Conservation (phyloP, 2,113 vertebrate species). For the Dryoscopus gambensis region DNA sequence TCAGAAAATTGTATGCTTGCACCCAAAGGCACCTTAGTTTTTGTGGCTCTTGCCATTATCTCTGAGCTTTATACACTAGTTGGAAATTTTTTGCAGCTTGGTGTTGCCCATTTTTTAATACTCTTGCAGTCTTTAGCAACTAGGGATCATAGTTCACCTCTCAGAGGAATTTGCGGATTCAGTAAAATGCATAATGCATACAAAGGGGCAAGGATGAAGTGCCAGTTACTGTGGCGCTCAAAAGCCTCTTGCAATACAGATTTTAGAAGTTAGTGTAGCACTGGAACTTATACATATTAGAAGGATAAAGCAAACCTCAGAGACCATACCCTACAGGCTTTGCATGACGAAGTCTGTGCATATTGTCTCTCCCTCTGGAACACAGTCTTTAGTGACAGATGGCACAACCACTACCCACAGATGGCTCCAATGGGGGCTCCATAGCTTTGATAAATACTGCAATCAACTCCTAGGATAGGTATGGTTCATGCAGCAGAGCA, state of each 20-base stretch:
- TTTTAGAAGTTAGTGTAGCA: background rate
- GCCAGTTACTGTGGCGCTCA: background rate
- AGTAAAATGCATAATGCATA: background rate
- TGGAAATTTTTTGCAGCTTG: background rate
- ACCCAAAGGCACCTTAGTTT: background rate
- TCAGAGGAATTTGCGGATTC: background rate
- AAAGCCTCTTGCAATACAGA: background rate
- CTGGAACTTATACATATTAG: background rate
- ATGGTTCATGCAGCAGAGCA: background rate
- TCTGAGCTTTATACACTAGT: background rate
- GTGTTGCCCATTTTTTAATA: background rate
- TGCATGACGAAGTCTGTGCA: background rate
- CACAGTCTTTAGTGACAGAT: conserved; percentile 40
- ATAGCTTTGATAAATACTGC: conserved; percentile 64
- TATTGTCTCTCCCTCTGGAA: conserved; percentile 47
- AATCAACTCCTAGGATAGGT: conserved; percentile 65
- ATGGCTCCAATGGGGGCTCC: conserved; percentile 52
- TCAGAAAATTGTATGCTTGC: background rate
- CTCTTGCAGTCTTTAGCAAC: background rate
- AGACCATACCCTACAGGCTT: conserved; percentile 12
- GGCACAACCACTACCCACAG: conserved; percentile 50
- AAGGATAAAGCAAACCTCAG: conserved; percentile 17
- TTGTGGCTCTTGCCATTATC: background rate
- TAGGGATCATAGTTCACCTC: background rate
- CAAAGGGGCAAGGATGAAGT: background rate